A percentile compares a stretch with the other conserved stretches of the same genome.
phyloP scores from a whole-genome alignment of 2,888 invertebrate genomes.

The Scaptomyza tumidula region DNA sequence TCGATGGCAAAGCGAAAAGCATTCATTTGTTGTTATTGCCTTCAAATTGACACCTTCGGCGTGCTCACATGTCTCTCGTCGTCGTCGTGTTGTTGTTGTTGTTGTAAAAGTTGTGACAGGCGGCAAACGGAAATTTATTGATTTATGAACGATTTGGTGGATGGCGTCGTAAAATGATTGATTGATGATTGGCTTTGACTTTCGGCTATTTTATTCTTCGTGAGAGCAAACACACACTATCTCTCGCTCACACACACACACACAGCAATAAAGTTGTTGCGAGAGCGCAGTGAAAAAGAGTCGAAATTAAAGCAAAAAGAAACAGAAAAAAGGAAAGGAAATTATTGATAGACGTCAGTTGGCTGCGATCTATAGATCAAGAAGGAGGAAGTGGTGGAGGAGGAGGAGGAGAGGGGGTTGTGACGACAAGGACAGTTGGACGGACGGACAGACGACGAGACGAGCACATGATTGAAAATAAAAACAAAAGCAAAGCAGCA shows the following conservation, averaged over 20 bases:
- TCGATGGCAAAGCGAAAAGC: slow-evolving; percentile 10
- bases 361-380: slow-evolving; percentile 47
- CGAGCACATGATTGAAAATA: slow-evolving; percentile 79
- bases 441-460: too few relatives aligned
- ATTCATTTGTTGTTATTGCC: slow-evolving; percentile 18
- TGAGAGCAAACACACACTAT: neutral
- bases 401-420: slow-evolving; percentile 28
- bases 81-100: slow-evolving; percentile 4
- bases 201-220: slow-evolving; percentile 44
- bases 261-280: neutral
- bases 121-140: slow-evolving; percentile 67
- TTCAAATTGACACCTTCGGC: slow-evolving; percentile 56
- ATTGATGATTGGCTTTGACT: slow-evolving; percentile 74
- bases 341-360: slow-evolving; percentile 78
- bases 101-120: slow-evolving; percentile 61
- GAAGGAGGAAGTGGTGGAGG: slow-evolving; percentile 5
- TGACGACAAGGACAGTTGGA: slow-evolving; percentile 1
- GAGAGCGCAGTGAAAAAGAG: slow-evolving; percentile 6
- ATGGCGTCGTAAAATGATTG: slow-evolving; percentile 44
- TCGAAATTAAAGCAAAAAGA: slow-evolving; percentile 17
- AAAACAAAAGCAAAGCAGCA: slow-evolving; percentile 36
- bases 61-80: slow-evolving; percentile 25
- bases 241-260: neutral
- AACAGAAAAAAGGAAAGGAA: slow-evolving; percentile 23
- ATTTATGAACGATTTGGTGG: slow-evolving; percentile 57